Evolutionary conservation across 2,797 vertebrate genomes (phyloP).

Genomic region (Vireo griseus): DNA sequence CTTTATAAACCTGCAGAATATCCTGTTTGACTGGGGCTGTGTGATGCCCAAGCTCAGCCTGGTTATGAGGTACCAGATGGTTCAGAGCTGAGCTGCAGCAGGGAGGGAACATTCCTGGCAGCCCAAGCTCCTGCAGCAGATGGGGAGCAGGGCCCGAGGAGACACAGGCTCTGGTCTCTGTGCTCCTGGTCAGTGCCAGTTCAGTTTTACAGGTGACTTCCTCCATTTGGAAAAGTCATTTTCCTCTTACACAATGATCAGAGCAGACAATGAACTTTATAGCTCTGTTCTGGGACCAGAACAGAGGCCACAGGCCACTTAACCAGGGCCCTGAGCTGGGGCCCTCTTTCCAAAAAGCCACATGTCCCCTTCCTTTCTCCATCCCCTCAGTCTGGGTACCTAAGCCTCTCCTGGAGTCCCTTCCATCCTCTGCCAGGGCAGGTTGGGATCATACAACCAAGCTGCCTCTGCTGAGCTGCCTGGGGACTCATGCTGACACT

Average conservation of each 20-base stretch:
- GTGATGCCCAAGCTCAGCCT: neutral
- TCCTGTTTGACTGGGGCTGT: neutral
- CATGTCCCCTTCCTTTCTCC: neutral
- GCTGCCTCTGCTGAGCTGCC: neutral
- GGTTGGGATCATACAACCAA: neutral
- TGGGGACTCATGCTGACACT: rapidly evolving
- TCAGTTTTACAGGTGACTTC: neutral
- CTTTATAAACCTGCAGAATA: neutral
- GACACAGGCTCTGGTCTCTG: no score
- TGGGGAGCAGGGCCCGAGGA: neutral
- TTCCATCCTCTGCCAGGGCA: neutral
- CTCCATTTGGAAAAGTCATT: neutral
- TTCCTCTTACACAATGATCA: neutral
- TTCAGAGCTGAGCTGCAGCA: neutral
- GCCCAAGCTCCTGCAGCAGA: neutral
- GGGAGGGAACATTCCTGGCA: neutral
- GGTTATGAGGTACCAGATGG: rapidly evolving
- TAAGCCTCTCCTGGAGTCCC: neutral
- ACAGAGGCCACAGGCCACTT: no score
- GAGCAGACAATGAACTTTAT: neutral
- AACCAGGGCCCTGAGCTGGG: neutral
- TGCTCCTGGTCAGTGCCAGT: no score
- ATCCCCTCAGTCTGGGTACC: neutral
- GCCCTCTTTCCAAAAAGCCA: neutral
- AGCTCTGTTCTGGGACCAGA: neutral